Evolutionary conservation across 2,888 invertebrate genomes (phyloP).

Genomic region (Sphinx pinastri): DNA sequence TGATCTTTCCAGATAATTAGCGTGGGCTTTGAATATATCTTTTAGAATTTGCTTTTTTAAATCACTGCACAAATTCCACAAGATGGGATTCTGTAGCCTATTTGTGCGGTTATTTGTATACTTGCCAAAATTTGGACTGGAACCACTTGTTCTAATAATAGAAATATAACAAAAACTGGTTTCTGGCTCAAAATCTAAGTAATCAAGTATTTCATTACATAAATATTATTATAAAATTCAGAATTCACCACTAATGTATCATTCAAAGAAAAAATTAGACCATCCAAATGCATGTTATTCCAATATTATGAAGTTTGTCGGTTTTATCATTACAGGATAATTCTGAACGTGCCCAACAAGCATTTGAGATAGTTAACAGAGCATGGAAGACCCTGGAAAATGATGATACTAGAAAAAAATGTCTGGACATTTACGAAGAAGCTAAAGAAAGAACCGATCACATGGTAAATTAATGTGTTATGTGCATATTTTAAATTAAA

Average conservation of each 20-base stretch:
- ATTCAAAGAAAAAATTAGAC: not conserved
- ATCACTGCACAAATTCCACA: too few relatives aligned
- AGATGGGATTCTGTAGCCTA: too few relatives aligned
- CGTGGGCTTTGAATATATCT: too few relatives aligned
- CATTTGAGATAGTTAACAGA: constrained; percentile 96
- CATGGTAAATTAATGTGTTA: constrained; percentile 85
- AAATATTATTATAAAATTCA: too few relatives aligned
- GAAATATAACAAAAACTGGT: too few relatives aligned
- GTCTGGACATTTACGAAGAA: constrained; percentile 98
- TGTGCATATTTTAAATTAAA: too few relatives aligned
- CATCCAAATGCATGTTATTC: not conserved
- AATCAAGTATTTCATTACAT: not conserved
- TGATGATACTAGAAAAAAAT: constrained; percentile 96
- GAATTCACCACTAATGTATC: not conserved
- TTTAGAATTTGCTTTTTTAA: too few relatives aligned
- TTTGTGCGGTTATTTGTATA: too few relatives aligned
- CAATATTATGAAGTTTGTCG: constrained; percentile 11
- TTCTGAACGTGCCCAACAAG: constrained; percentile 95
- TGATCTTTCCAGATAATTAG: too few relatives aligned
- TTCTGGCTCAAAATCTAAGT: too few relatives aligned
- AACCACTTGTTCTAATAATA: too few relatives aligned
- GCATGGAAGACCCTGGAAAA: constrained; percentile 98
- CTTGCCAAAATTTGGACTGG: too few relatives aligned
- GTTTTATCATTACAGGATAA: constrained; percentile 88
- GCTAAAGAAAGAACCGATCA: constrained; percentile 97